These are phyloP conservation scores for Acronicta psi DNA, from an alignment of 2,888 invertebrate species.

Conservation along the genomic window DNA sequence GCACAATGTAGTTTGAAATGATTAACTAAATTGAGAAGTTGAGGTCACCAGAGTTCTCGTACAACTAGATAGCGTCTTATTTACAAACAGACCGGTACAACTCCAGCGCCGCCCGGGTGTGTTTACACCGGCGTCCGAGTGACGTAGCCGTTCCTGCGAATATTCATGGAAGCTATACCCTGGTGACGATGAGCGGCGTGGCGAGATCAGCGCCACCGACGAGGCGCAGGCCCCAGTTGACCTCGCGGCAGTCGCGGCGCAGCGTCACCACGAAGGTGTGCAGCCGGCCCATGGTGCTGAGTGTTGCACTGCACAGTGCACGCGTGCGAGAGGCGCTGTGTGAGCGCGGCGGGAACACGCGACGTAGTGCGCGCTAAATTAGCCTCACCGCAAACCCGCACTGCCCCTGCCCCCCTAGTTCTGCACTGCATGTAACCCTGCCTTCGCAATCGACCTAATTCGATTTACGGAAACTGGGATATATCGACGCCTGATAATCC, in stretches of 20 bases:
- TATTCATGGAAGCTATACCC: conserved; percentile 88
- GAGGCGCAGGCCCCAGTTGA: conserved; percentile 96
- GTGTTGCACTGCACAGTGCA: conserved; percentile 70
- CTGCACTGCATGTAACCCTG: conserved; percentile 78
- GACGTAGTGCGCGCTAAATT: conserved; percentile 84
- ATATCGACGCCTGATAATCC: conserved; percentile 56
- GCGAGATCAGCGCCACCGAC: conserved; percentile 96
- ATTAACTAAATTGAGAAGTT: conserved; percentile 11
- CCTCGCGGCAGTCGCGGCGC: conserved; percentile 91
- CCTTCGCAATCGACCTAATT: conserved; percentile 82
- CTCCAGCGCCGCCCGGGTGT: conserved; percentile 65
- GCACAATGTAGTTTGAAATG: conserved; percentile 13
- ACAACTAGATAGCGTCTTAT: conserved; percentile 52
- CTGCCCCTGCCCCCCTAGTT: conserved; percentile 71
- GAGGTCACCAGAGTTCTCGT: conserved; percentile 19
- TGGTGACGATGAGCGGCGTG: conserved; percentile 95
- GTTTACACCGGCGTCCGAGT: conserved; percentile 76
- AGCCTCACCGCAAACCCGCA: conserved; percentile 76
- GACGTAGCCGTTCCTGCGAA: conserved; percentile 22
- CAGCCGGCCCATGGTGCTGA: conserved; percentile 90
- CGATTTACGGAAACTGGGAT: conserved; percentile 78
- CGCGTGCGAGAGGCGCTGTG: conserved; percentile 72
- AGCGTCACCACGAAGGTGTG: conserved; percentile 94
- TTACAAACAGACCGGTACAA: conserved; percentile 55
- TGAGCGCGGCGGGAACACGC: conserved; percentile 80